A percentile compares a stretch with the other conserved stretches of the same genome.
Conservation (phyloP, 2,113 vertebrate genomes). For the Tetrax tetrax region DNA sequence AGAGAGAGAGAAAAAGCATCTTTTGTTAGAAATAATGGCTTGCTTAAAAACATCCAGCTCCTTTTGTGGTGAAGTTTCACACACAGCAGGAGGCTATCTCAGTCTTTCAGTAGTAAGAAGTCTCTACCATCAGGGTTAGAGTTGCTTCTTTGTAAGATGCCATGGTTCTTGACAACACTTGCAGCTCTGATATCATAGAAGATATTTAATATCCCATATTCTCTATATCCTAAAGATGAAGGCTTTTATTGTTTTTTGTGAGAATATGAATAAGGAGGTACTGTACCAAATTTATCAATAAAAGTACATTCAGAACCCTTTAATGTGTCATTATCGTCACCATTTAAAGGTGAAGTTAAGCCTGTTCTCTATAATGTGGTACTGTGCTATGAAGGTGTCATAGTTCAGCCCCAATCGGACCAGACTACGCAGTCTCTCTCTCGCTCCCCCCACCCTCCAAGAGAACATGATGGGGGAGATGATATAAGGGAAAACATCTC, state of each 20-base stretch:
- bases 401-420: no score
- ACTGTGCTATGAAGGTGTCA: not conserved
- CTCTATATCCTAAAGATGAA: not conserved
- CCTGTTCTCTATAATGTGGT: not conserved
- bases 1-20: not conserved
- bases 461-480: no score
- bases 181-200: not conserved
- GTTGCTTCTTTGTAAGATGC: not conserved
- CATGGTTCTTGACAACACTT: not conserved
- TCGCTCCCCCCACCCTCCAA: no score
- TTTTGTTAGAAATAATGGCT: conserved; percentile 45
- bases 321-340: not conserved
- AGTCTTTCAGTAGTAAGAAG: not conserved
- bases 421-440: no score
- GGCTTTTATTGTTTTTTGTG: not conserved
- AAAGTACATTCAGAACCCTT: not conserved
- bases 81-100: not conserved
- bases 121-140: not conserved
- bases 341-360: not conserved
- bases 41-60: conserved; percentile 31
- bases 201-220: not conserved
- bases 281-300: not conserved
- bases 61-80: conserved; percentile 12
- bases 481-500: no score
- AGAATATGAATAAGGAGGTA: not conserved